These are phyloP conservation scores for Hydrochoerus hydrochaeris DNA, from an alignment of 2,113 vertebrate species.

Conservation along the genomic window DNA sequence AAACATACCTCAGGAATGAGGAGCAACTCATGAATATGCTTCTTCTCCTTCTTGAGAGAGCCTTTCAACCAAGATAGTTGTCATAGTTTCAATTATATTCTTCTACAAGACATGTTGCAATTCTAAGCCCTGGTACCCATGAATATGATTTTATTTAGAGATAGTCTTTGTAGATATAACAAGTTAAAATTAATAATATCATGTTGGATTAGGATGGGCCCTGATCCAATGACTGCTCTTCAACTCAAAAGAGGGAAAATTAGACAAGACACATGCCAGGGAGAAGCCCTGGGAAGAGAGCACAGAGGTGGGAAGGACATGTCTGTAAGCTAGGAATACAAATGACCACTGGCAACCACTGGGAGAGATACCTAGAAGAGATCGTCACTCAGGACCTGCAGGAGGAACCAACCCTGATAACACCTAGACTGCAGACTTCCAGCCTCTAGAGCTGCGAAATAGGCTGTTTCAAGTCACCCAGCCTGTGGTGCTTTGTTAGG, in stretches of 20 bases:
- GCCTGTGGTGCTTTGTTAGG: neutral
- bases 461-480: neutral
- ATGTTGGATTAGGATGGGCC: neutral
- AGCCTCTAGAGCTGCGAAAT: neutral
- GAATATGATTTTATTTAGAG: conserved; percentile 1
- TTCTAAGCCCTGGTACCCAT: neutral
- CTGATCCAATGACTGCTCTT: neutral
- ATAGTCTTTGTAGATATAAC: neutral
- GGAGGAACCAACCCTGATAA: neutral
- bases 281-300: neutral
- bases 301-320: neutral
- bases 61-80: neutral
- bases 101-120: neutral
- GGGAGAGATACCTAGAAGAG: neutral
- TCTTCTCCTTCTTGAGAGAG: neutral
- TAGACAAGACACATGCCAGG: neutral
- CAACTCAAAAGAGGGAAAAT: neutral
- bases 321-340: neutral
- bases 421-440: neutral
- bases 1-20: neutral
- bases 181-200: neutral
- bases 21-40: neutral
- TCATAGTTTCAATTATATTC: neutral
- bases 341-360: neutral
- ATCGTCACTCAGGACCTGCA: neutral